Base-by-base conservation (phyloP, 1,140 invertebrate genomes). In the Eciton burchellii region DNA sequence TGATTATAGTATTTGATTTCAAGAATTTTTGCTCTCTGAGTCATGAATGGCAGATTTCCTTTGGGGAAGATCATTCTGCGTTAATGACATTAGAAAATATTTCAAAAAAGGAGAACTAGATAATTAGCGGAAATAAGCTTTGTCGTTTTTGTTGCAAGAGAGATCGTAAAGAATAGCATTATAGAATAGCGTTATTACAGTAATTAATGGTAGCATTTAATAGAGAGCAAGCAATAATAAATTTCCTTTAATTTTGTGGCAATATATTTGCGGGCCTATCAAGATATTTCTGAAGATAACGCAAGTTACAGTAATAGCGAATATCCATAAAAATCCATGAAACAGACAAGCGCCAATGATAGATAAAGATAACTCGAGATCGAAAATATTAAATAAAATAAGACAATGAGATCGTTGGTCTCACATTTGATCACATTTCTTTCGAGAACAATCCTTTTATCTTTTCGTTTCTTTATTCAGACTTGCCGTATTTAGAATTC, bases 401-500 rank as follows among this genome's bases (percentile, higher is more conserved):
- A 26, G 12, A 14, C 16, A 54, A 41, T 16, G 26, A 54, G 66
- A 26, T 26, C n/a, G 6, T 26, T 26, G 1, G 0, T 9, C 2
- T 16, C 9, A n/a, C n/a, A 1, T 65, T n/a, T 49, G 0, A n/a
- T n/a, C n/a, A n/a, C 16, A 19, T 54, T 41, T 54, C 16, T 29
- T 77, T 77, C 45, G 11, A 66, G 19, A 56, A 29, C 12, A 41
- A 26, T 43, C 12, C 14, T 14, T 62, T 66, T n/a, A 41, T 12
- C 68, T 71, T 49, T 1, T 52, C 8, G 35, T 11, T n/a, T n/a
- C 19, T 49, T 65, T 24, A 16, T 21, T 8, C 11, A 5, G 3
- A 0, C 19, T 29, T 70, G 24, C 35, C 35, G 35, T 54, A 19
- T 26, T 14, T 59, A 8, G 1, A 11, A 0, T 73, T 35, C 12